phyloP scores from a whole-genome alignment of 2,888 invertebrate species.

The Phortica okadai region DNA sequence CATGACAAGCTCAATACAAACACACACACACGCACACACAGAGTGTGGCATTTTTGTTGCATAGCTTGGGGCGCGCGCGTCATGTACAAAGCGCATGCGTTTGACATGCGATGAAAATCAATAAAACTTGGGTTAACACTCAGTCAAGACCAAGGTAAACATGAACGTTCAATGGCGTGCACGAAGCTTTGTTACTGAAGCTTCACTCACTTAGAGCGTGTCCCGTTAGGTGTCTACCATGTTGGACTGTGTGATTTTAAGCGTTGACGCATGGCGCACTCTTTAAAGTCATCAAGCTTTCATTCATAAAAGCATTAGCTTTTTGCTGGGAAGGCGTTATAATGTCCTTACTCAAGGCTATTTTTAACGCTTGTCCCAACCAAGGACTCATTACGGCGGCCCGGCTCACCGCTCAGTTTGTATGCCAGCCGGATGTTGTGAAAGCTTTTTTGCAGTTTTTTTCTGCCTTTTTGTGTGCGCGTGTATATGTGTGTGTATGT shows the following conservation, averaged over 20 bases:
- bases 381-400: background rate
- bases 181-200: background rate
- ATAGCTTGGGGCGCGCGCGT: slow-evolving; percentile 33
- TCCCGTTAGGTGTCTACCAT: background rate
- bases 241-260: background rate
- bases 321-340: slow-evolving; percentile 45
- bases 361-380: slow-evolving; percentile 56
- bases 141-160: slow-evolving; percentile 73
- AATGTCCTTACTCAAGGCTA: slow-evolving; percentile 60
- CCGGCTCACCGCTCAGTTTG: slow-evolving; percentile 13
- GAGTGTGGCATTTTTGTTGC: background rate
- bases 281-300: slow-evolving; percentile 29
- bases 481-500: background rate
- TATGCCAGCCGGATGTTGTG: slow-evolving; percentile 58
- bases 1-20: background rate
- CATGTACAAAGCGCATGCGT: slow-evolving; percentile 65
- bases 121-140: slow-evolving; percentile 66
- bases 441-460: slow-evolving; percentile 24
- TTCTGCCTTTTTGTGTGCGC: slow-evolving; percentile 3
- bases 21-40: background rate
- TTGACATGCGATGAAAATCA: slow-evolving; percentile 57
- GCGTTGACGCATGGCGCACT: background rate
- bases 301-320: slow-evolving; percentile 62
- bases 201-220: no score
- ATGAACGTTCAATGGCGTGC: slow-evolving; percentile 6